phyloP scores from a whole-genome alignment of 2,113 vertebrate genomes.

The Ardeotis arabs region DNA sequence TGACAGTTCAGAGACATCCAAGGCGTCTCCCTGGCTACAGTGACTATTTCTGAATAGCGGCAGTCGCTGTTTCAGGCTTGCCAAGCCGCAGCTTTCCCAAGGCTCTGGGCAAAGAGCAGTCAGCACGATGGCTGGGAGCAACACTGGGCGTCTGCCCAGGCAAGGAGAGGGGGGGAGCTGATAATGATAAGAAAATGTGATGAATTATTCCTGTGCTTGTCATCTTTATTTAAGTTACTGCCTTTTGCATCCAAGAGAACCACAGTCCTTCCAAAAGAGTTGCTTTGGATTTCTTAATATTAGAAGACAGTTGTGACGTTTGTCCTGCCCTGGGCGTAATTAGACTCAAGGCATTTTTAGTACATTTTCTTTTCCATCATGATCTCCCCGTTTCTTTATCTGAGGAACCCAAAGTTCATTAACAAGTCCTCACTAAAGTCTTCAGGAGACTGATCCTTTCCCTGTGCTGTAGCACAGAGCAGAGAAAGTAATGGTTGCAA shows the following conservation, averaged over 20 bases:
- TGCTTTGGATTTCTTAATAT: not conserved
- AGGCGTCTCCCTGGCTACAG: not conserved
- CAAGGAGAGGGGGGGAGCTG: not conserved
- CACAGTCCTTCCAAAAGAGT: not conserved
- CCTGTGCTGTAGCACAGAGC: not conserved
- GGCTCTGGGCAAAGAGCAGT: not conserved
- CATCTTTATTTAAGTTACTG: not conserved
- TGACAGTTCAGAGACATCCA: not conserved
- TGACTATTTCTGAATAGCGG: not conserved
- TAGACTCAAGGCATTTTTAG: not conserved
- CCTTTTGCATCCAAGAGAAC: not conserved
- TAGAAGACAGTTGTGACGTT: not conserved
- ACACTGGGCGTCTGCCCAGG: not conserved
- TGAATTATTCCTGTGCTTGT: slow-evolving; percentile 19
- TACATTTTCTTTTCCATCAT: not conserved
- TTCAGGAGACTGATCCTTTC: not conserved
- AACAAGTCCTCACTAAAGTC: not conserved
- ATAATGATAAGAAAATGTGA: not conserved
- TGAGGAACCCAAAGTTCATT: not conserved
- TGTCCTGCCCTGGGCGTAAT: not conserved
- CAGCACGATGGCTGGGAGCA: not conserved
- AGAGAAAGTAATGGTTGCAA: not conserved
- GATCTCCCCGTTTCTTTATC: not conserved
- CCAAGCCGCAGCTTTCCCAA: not conserved
- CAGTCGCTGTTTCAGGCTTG: not conserved